Base-by-base conservation (phyloP, 2,797 vertebrate species). In the Sebastes itinus region DNA sequence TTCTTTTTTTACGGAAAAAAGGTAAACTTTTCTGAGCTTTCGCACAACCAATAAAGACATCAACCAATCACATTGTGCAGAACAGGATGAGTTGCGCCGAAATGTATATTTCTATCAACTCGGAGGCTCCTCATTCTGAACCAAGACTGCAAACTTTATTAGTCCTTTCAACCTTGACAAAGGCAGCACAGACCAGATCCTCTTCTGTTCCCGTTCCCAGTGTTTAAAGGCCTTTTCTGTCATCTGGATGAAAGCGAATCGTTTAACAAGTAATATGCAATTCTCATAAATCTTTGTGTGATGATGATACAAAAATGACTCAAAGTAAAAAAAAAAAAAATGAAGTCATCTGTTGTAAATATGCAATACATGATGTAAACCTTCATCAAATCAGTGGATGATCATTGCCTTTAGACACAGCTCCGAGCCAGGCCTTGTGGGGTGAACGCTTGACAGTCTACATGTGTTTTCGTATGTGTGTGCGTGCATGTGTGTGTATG, bases 301-400 rank as follows among this genome's bases (percentile, higher is more conserved):
- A 42, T 66, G 65, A 82, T 33, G 28, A 72, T 23, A 32, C 65
- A 52, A 25, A 70, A 72, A 70, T 56, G 23, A 64, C 58, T 80
- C 63, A 58, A 66, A 77, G 7, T 78, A 13, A 18, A 18, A 18
- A 46, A 4, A 46, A 46, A 46, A 2, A 27, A 46, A 66, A 55
- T 86, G 72, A 89, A 79, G 72, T 80, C 71, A 77, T 87, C 27
- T 80, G 69, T 81, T 84, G 63, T 35, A 81, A 84, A 81, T 80
- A 62, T 70, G 25, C 33, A 18, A 55, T 30, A 65, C 30, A 66
- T 81, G 81, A 88, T 80, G 82, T 77, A 86, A 87, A 81, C 42
- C 52, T 42, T 86, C 72, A 59, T 75, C 78, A 56, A 82, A 81
- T 83, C 54, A 82, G 55, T 12, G 0, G 35, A 60, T 62, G 64